Evolutionary conservation across 53 echinoderm and acorn worm genomes (phyloP).

Genomic region (Holothuria scabra): DNA sequence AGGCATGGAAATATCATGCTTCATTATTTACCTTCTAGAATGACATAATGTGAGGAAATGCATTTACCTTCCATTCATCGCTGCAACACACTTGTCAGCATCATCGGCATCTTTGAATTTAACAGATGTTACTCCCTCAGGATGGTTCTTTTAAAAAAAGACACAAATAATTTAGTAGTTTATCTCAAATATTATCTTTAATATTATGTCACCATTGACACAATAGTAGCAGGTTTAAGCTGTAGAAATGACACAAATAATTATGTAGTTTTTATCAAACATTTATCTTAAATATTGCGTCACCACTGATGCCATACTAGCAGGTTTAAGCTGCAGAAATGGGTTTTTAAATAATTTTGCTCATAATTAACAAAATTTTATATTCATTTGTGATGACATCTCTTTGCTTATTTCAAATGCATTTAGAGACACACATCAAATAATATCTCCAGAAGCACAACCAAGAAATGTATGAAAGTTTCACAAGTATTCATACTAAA

Average conservation of each 20-base stretch:
- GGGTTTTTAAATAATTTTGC: too few relatives aligned
- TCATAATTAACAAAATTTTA: too few relatives aligned
- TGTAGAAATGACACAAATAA: background rate
- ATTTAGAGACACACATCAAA: background rate
- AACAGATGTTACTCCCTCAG: constrained; percentile 93
- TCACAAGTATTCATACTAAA: too few relatives aligned
- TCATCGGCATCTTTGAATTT: constrained; percentile 85
- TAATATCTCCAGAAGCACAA: too few relatives aligned
- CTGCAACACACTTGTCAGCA: constrained; percentile 81
- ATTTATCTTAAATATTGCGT: background rate
- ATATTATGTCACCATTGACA: too few relatives aligned
- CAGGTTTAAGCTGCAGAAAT: too few relatives aligned
- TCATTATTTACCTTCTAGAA: too few relatives aligned
- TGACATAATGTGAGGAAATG: too few relatives aligned
- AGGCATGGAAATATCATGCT: too few relatives aligned
- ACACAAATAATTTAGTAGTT: background rate
- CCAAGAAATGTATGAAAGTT: too few relatives aligned
- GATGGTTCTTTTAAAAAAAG: constrained; percentile 72
- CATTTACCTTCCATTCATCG: constrained; percentile 94
- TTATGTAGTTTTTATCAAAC: background rate
- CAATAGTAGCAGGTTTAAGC: background rate
- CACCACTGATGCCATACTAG: too few relatives aligned
- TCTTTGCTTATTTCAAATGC: background rate
- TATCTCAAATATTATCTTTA: background rate
- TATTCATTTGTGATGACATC: too few relatives aligned